Evolutionary conservation across 2,113 vertebrate genomes (phyloP), one percentile per base, ranked within the genome.

Genomic region (Mionectes macconnelli): DNA sequence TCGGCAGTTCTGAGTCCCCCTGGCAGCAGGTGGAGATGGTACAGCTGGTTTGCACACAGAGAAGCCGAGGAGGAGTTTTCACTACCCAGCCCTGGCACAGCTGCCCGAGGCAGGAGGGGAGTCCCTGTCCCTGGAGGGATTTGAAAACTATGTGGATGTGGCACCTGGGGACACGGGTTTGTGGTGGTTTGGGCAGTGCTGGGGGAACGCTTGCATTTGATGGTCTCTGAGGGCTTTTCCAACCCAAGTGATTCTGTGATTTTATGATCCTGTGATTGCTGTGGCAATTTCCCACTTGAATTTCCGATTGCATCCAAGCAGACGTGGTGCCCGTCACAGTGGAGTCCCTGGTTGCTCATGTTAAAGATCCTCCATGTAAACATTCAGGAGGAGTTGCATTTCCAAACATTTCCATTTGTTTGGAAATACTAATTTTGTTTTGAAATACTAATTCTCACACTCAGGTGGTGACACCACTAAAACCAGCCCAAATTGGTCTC

Each of bases 401-500:
- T 79, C 73, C 70, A 82, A 60, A 60, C 1, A 0, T 35, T 64
- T 44, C 14, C 1, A 0, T 59, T 59, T 59, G 57, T 59, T 37
- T 35, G 23, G n/a, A 25, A 59, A 25, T 25, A 37, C 57, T 59
- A 25, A 37, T 59, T 59, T 92, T 76, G 52, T 70, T 94, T 82
- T 1, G 2, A 89, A 53, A 44, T 39, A 8, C 30, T 66, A 4
- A 50, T 73, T 80, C 45, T 66, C 60, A n/a, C 37, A 3, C 53
- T 63, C 0, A 4, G 35, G 35, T 44, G 45, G 42, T 42, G 76
- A 35, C 6, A 2, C 12, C 31, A 20, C 11, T 35, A 28, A 45
- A 81, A 84, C 11, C 30, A 39, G 33, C 0, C 2, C 60, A 79
- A 87, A 95, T 87, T 96, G 69, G 84, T 93, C 87, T 94, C 94